Evolutionary conservation across 2,888 invertebrate species (phyloP).

Genomic region (Tenthredo livida): DNA sequence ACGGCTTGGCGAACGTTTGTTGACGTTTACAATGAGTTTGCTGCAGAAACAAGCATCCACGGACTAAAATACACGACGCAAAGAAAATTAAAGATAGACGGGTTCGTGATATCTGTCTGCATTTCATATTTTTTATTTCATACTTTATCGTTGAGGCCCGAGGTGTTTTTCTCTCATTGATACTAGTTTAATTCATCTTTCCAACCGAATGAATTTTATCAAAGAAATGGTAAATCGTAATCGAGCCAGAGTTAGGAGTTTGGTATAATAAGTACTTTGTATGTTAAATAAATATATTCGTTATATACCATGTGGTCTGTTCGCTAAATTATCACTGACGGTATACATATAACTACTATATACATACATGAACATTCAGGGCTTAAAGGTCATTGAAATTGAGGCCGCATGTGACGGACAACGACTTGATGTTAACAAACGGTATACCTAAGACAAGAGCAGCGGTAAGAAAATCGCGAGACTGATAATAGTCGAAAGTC

Average conservation of each 20-base stretch:
- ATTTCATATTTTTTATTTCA: neutral
- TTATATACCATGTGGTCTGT: neutral
- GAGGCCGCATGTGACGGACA: neutral
- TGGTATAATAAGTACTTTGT: too few relatives aligned
- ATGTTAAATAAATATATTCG: neutral
- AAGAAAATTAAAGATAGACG: constrained; percentile 62
- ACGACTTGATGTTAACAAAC: neutral
- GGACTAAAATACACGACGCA: constrained; percentile 67
- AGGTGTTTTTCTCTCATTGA: neutral
- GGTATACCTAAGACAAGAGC: neutral
- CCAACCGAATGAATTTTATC: neutral
- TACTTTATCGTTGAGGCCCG: neutral
- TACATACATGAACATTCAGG: neutral
- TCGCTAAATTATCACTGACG: neutral
- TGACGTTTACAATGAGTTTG: constrained; percentile 65
- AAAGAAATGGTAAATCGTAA: neutral
- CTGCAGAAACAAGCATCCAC: constrained; percentile 65
- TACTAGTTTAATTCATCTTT: neutral
- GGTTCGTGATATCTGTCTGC: constrained; percentile 56
- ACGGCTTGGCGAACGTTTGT: constrained; percentile 57
- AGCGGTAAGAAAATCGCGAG: neutral
- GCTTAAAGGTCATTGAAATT: constrained; percentile 28
- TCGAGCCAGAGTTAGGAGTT: neutral
- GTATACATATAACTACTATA: neutral
- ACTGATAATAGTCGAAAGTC: neutral